A percentile compares a stretch with the other conserved stretches of the same genome.
Evolutionary conservation across 1,140 invertebrate genomes (phyloP).

Genomic region (Temnothorax longispinosus): DNA sequence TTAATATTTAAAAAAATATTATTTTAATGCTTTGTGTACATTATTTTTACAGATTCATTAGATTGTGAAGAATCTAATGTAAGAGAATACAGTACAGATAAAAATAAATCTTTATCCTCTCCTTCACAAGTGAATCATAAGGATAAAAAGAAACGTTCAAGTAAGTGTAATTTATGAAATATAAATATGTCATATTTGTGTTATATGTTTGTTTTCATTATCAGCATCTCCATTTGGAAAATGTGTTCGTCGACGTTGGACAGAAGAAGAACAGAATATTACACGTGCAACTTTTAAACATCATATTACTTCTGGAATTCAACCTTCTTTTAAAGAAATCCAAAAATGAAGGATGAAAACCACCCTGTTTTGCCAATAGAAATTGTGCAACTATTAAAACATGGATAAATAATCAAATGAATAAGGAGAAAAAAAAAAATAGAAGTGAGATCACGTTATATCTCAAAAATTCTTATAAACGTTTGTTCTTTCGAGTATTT

Average conservation of each 20-base stretch:
- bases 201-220: neutral
- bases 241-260: neutral
- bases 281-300: neutral
- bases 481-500: too few species aligned
- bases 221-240: slow-evolving; percentile 25
- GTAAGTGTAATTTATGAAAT: neutral
- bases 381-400: neutral
- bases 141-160: slow-evolving; percentile 1
- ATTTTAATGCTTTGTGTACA: neutral
- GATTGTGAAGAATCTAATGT: neutral
- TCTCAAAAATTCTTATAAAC: too few species aligned
- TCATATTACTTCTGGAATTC: neutral
- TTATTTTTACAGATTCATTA: neutral
- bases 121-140: neutral
- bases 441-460: too few species aligned
- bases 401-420: slow-evolving; percentile 3
- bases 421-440: neutral
- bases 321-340: neutral
- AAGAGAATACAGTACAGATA: neutral
- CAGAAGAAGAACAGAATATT: neutral
- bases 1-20: too few species aligned
- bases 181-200: too few species aligned
- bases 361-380: neutral
- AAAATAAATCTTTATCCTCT: neutral
- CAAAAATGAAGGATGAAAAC: neutral